Conservation (phyloP, 1,140 invertebrate genomes). For the Pollicipes pollicipes region DNA sequence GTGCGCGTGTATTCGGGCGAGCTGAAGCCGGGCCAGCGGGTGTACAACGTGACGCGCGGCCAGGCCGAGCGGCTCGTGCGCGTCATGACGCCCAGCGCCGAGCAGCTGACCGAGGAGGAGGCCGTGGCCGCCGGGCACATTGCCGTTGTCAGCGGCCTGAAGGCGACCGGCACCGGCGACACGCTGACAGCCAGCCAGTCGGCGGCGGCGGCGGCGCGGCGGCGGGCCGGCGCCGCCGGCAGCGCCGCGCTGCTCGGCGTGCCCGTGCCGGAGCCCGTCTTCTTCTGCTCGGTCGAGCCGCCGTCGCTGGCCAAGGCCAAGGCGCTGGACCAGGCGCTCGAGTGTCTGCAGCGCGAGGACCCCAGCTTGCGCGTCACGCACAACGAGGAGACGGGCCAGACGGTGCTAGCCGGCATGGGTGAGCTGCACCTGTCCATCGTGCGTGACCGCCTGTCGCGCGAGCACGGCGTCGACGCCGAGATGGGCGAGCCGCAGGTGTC, state of each 20-base stretch:
- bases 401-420: constrained; percentile 76
- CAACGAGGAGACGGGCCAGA: constrained; percentile 66
- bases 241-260: constrained; percentile 37
- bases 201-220: constrained; percentile 26
- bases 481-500: constrained; percentile 88
- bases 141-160: constrained; percentile 68
- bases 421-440: constrained; percentile 93
- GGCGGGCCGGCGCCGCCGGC: constrained; percentile 17
- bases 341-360: constrained; percentile 73
- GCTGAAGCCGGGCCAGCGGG: constrained; percentile 46
- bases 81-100: constrained; percentile 61
- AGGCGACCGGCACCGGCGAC: constrained; percentile 67
- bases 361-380: constrained; percentile 65
- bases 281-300: constrained; percentile 91
- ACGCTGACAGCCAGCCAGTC: constrained; percentile 46
- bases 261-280: constrained; percentile 76
- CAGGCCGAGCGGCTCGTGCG: constrained; percentile 41
- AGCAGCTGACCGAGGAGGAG: constrained; percentile 59
- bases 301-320: constrained; percentile 55
- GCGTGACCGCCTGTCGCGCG: constrained; percentile 60
- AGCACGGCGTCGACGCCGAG: constrained; percentile 83
- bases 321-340: constrained; percentile 64
- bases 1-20: constrained; percentile 66
- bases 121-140: constrained; percentile 61
- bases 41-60: constrained; percentile 55